phyloP scores from a whole-genome alignment of 1,140 invertebrate species.

The Diabrotica undecimpunctata region DNA sequence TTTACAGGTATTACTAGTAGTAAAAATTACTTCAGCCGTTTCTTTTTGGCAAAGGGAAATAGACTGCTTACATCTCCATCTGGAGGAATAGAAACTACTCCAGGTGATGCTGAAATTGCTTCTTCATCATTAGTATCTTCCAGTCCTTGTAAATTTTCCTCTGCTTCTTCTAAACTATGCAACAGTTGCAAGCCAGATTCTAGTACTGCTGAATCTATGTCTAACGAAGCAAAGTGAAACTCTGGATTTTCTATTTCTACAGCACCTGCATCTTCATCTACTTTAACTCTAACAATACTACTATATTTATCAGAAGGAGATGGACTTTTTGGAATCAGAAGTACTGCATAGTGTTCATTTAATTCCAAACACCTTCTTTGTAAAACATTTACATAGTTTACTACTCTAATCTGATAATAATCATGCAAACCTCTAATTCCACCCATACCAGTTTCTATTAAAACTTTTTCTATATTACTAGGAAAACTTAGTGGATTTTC shows the following conservation, averaged over 20 bases:
- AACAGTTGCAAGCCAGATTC: constrained; percentile 37
- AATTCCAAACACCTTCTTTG: constrained; percentile 37
- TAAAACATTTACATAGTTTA: constrained; percentile 40
- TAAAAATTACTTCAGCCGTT: not conserved
- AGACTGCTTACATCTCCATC: constrained; percentile 7
- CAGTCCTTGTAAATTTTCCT: constrained; percentile 13
- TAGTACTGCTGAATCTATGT: constrained; percentile 31
- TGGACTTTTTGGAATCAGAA: constrained; percentile 29
- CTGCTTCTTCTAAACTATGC: constrained; percentile 39
- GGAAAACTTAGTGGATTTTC: constrained; percentile 32
- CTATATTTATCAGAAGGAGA: constrained; percentile 30
- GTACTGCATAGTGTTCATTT: constrained; percentile 33
- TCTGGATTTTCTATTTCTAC: constrained; percentile 36
- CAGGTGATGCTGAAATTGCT: constrained; percentile 6
- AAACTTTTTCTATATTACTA: constrained; percentile 38
- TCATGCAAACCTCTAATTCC: constrained; percentile 41
- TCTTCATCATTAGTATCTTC: constrained; percentile 7
- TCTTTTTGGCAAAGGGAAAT: constrained; percentile 10
- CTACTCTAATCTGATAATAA: constrained; percentile 42
- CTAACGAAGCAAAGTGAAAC: constrained; percentile 33
- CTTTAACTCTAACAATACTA: constrained; percentile 32
- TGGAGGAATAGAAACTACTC: constrained; percentile 6
- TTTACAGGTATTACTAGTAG: no score
- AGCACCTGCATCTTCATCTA: constrained; percentile 35
- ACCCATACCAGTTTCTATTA: constrained; percentile 41